Conservation (phyloP, 2,888 invertebrate genomes). For the Cactoblastis cactorum region DNA sequence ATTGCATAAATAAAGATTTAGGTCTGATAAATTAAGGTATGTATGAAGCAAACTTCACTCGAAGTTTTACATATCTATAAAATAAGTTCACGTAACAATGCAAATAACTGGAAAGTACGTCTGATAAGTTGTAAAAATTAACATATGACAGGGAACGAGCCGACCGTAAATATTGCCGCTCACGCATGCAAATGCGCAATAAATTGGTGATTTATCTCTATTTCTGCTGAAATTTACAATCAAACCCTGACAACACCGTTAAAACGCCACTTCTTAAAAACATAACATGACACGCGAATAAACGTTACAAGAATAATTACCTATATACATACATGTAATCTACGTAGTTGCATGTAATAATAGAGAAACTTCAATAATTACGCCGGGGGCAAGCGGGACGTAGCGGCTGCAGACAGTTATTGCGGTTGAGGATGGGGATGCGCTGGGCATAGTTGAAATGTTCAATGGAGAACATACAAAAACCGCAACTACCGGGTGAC, state of each 20-base stretch:
- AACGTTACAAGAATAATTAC: conserved; percentile 32
- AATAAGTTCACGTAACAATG: neutral
- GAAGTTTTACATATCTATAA: no score
- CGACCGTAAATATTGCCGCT: conserved; percentile 4
- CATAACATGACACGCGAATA: conserved; percentile 19
- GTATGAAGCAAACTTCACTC: no score
- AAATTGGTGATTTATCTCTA: conserved; percentile 40
- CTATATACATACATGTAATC: conserved; percentile 28
- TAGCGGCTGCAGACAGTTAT: conserved; percentile 55
- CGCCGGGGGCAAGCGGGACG: conserved; percentile 33
- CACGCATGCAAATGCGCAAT: conserved; percentile 27
- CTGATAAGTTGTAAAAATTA: conserved; percentile 1
- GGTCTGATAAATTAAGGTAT: no score
- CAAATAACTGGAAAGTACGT: neutral
- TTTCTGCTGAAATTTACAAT: conserved; percentile 35
- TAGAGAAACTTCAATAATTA: conserved; percentile 36
- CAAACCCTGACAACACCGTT: conserved; percentile 23
- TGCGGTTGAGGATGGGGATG: conserved; percentile 57
- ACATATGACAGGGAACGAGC: conserved; percentile 1
- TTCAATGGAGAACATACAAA: conserved; percentile 45
- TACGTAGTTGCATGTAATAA: conserved; percentile 39
- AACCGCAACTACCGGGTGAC: conserved; percentile 46
- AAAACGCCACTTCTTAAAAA: conserved; percentile 20
- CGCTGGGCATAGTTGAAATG: conserved; percentile 38
- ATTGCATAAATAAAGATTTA: no score